Conservation (phyloP, 1,140 invertebrate genomes). For the Bombus huntii region DNA sequence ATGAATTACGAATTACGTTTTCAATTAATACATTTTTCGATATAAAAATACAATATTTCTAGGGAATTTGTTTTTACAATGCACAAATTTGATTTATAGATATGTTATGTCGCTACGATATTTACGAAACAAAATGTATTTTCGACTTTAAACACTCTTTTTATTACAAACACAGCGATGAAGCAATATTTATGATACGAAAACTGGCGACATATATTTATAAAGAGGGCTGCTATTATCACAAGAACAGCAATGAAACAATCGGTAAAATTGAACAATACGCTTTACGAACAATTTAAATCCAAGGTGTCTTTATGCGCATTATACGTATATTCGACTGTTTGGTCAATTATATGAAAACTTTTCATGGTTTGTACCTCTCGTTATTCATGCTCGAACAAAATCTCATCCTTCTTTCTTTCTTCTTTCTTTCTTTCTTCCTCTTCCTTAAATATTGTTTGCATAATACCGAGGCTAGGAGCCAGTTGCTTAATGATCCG, state of each 20-base stretch:
- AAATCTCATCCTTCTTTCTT: not conserved
- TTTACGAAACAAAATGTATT: not conserved
- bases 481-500: conserved; percentile 50
- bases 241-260: not conserved
- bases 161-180: not conserved
- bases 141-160: not conserved
- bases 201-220: too few species aligned
- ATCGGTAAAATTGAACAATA: not conserved
- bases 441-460: conserved; percentile 38
- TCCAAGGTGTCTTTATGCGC: not conserved
- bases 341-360: conserved; percentile 1
- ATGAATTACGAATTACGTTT: too few species aligned
- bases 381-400: conserved; percentile 21
- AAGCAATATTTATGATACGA: not conserved
- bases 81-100: not conserved
- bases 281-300: not conserved
- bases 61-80: too few species aligned
- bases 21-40: too few species aligned
- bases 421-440: not conserved
- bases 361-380: not conserved
- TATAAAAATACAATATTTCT: too few species aligned
- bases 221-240: not conserved
- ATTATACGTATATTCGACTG: not conserved
- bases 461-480: conserved; percentile 39
- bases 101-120: not conserved